Evolutionary conservation across 2,888 invertebrate genomes (phyloP).

Genomic region (Drosophila kambysellisi): DNA sequence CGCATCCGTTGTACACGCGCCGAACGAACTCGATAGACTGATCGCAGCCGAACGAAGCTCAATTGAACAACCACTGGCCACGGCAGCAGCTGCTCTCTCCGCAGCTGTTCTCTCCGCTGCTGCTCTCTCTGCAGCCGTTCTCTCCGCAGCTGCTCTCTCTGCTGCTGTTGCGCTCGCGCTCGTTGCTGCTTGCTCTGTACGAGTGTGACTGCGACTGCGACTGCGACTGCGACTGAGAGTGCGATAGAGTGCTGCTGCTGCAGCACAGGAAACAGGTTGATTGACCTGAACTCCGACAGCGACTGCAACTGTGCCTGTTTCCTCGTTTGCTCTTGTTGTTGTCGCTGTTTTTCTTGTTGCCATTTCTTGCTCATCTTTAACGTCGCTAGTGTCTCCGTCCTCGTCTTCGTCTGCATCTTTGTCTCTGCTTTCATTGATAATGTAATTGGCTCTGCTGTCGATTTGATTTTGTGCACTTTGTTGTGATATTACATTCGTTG

Average conservation of each 20-base stretch:
- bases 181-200: constrained; percentile 16
- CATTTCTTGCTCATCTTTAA: constrained; percentile 9
- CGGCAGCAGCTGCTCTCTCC: constrained; percentile 19
- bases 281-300: constrained; percentile 74
- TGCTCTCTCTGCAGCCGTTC: constrained; percentile 18
- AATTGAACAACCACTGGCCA: constrained; percentile 28
- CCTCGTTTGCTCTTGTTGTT: constrained; percentile 51
- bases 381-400: constrained; percentile 13
- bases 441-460: constrained; percentile 65
- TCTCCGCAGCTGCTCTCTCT: constrained; percentile 13
- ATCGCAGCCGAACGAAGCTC: constrained; percentile 60
- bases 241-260: constrained; percentile 29
- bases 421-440: constrained; percentile 69
- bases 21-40: constrained; percentile 82
- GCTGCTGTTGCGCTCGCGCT: constrained; percentile 13
- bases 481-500: constrained; percentile 78
- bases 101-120: constrained; percentile 5
- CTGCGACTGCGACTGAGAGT: constrained; percentile 27
- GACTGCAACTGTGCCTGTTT: constrained; percentile 44
- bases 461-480: constrained; percentile 73
- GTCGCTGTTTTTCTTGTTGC: constrained; percentile 23
- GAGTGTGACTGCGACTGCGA: constrained; percentile 19
- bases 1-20: constrained; percentile 66
- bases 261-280: constrained; percentile 81
- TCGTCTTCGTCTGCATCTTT: constrained; percentile 26